These are phyloP conservation scores for Sturnira hondurensis DNA, from an alignment of 2,113 vertebrate species.

Conservation along the genomic window DNA sequence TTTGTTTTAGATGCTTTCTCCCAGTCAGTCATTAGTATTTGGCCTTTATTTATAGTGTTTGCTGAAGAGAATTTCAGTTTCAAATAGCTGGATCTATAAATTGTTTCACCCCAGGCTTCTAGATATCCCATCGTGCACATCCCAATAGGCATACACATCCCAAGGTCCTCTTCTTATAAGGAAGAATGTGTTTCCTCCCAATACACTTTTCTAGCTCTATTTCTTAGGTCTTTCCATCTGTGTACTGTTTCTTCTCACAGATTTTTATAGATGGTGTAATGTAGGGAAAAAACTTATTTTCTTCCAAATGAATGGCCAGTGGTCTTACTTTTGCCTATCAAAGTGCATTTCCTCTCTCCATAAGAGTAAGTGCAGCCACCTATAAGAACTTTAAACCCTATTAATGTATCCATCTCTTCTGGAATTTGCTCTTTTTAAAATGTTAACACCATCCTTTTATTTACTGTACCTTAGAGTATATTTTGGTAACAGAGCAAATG, in stretches of 20 bases:
- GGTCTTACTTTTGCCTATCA: neutral
- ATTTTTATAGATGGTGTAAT: neutral
- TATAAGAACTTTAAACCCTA: neutral
- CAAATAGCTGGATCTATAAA: neutral
- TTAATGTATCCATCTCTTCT: neutral
- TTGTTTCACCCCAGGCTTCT: neutral
- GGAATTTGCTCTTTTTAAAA: neutral
- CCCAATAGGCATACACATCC: neutral
- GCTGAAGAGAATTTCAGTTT: neutral
- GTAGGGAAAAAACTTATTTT: neutral
- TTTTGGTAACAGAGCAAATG: neutral
- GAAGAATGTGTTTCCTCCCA: neutral
- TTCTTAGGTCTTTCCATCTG: neutral
- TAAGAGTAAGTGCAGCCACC: neutral
- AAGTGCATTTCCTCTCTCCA: neutral
- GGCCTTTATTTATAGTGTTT: neutral
- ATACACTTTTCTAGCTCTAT: neutral
- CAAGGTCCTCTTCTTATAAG: neutral
- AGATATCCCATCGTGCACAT: neutral
- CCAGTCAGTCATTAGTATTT: neutral
- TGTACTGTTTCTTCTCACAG: neutral
- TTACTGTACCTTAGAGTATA: neutral
- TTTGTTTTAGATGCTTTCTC: neutral
- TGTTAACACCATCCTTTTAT: neutral
- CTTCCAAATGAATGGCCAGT: neutral